These are phyloP conservation scores for Noturus placidus DNA, from an alignment of 2,113 vertebrate species.

Conservation along the genomic window DNA sequence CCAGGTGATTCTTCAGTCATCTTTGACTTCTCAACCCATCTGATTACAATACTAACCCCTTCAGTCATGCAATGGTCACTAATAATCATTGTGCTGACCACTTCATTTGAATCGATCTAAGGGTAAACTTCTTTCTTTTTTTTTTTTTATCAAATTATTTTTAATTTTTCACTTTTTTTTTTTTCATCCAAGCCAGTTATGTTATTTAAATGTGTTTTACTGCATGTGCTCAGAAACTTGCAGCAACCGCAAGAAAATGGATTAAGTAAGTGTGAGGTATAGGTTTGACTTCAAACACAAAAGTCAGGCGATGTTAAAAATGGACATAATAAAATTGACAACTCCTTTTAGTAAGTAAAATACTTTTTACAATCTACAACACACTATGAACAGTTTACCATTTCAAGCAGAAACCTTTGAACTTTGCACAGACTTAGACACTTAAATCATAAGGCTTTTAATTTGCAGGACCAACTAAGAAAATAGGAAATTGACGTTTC, in stretches of 20 bases:
- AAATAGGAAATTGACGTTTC: not conserved
- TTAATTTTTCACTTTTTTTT: not conserved
- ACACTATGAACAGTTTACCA: not conserved
- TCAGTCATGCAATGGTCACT: conserved; percentile 62
- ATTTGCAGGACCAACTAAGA: not conserved
- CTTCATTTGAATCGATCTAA: conserved; percentile 34
- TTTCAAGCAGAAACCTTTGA: not conserved
- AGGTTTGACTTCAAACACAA: not conserved
- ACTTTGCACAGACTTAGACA: not conserved
- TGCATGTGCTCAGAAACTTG: not conserved
- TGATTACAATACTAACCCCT: conserved; percentile 58
- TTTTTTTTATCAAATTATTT: no score
- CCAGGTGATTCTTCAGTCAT: conserved; percentile 68
- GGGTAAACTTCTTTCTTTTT: not conserved
- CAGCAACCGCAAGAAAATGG: not conserved
- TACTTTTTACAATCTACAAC: not conserved
- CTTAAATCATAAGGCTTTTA: not conserved
- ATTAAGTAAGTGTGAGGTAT: not conserved
- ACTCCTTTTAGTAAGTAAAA: not conserved
- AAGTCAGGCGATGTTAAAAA: not conserved
- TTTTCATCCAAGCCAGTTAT: not conserved
- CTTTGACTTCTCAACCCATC: conserved; percentile 51
- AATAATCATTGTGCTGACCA: conserved; percentile 53
- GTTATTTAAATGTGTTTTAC: not conserved
- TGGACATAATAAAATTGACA: not conserved